Base-by-base conservation (phyloP, 2,113 vertebrate genomes). In the Triplophysa siluroides region DNA sequence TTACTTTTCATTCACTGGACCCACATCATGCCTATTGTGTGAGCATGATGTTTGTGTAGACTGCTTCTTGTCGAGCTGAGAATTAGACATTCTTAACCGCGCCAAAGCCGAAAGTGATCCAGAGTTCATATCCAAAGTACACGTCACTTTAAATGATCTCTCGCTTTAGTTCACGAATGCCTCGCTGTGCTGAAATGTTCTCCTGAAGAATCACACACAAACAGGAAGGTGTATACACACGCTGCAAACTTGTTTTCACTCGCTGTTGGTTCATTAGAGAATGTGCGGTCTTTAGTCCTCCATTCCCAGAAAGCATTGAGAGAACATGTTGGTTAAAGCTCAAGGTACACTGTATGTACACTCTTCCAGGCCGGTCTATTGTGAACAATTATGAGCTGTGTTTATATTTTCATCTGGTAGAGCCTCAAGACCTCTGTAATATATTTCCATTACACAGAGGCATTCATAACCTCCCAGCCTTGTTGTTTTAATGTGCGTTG, bases 101-200 rank as follows among this genome's bases (percentile, higher is more conserved):
- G 47, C 78, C 80, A 66, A n/a, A 23, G 82, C 52, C 43, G 19
- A 58, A 76, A 70, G 13, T 58, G 71, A 83, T 56, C 58, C 60
- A 41, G 73, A 66, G 72, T 77, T 80, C 60, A 60, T 12, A 33
- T 66, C 73, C 78, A 83, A 65, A 73, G 79, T 54, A 67, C 68
- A 65, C 72, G 43, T 81, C 75, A 73, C 47, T 24, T 77, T 47
- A 62, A 68, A 81, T 67, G 73, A 83, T 80, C 62, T 54, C 21
- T 66, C 47, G 66, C 54, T 23, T 26, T 64, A 64, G 58, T 18
- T 64, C 61, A 72, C 78, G 67, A 82, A 78, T 67, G 45, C 64
- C 68, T 67, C 50, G 0, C 23, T 65, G 60, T 67, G 33, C 56
- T 45, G 18, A 78, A 72, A 78, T n/a, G 38, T 45, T 56, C 8